A percentile compares a stretch with the other conserved stretches of the same genome.
Evolutionary conservation across 2,888 invertebrate species (phyloP).

Genomic region (Zaprionus obscuricornis): DNA sequence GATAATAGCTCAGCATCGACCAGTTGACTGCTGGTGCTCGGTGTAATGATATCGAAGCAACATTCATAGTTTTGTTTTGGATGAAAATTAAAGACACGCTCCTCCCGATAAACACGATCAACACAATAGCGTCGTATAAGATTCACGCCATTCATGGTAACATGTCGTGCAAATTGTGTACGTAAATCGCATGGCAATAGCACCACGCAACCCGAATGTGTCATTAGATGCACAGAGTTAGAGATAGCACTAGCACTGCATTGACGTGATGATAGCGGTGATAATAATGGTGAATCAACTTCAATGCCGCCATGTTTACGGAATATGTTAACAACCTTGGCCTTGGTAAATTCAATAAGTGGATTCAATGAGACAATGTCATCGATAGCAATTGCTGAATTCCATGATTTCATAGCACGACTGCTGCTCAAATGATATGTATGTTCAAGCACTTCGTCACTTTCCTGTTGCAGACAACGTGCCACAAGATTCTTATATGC

Average conservation of each 20-base stretch:
- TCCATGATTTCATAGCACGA: constrained; percentile 80
- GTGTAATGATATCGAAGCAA: constrained; percentile 95
- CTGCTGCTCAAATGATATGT: constrained; percentile 89
- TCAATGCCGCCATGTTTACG: constrained; percentile 91
- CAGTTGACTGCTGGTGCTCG: constrained; percentile 89
- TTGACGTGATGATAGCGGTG: constrained; percentile 87
- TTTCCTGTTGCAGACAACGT: constrained; percentile 82
- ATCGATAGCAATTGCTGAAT: constrained; percentile 73
- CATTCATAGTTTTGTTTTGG: constrained; percentile 95
- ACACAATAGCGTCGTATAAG: constrained; percentile 93
- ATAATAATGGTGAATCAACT: constrained; percentile 90
- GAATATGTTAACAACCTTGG: constrained; percentile 86
- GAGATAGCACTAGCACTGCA: constrained; percentile 57
- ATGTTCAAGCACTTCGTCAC: constrained; percentile 86
- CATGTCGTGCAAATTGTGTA: constrained; percentile 91
- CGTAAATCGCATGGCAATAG: constrained; percentile 93
- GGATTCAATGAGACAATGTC: constrained; percentile 83
- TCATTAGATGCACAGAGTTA: constrained; percentile 91
- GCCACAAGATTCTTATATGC: constrained; percentile 89
- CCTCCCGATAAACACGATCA: constrained; percentile 93
- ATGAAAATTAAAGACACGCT: constrained; percentile 91
- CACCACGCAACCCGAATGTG: constrained; percentile 92
- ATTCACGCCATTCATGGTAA: constrained; percentile 91
- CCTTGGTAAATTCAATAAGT: constrained; percentile 83
- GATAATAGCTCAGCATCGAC: constrained; percentile 94